These are phyloP conservation scores for Acanthurus lineatus DNA, from an alignment of 2,797 vertebrate species.

Conservation along the genomic window DNA sequence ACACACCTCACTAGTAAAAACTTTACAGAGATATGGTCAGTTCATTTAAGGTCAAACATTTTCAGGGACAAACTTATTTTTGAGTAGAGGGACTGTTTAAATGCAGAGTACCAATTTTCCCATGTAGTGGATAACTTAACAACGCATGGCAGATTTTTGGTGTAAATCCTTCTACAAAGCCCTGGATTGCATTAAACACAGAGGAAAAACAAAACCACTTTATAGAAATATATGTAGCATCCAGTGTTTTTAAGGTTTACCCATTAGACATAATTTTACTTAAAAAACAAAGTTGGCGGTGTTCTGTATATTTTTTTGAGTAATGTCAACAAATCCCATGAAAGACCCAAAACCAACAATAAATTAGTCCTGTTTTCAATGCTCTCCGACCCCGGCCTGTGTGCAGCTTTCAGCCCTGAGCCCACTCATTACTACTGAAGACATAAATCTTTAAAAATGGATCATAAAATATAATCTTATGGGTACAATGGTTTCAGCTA, in stretches of 20 bases:
- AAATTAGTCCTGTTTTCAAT: background rate
- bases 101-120: no score
- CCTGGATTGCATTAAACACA: background rate
- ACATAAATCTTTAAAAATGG: background rate
- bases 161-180: background rate
- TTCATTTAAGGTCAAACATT: no score
- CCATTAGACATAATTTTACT: background rate
- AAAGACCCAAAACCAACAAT: no score
- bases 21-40: no score
- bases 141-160: background rate
- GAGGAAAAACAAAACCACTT: background rate
- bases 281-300: background rate
- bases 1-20: no score
- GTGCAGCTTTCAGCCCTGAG: background rate
- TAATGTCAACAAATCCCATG: background rate
- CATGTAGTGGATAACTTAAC: no score
- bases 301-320: background rate
- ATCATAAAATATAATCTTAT: background rate
- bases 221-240: background rate
- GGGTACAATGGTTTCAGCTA: background rate
- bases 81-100: no score
- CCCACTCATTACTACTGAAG: background rate
- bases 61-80: no score
- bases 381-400: background rate
- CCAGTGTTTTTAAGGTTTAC: background rate